Conservation (phyloP, 2,113 vertebrate species). For the Boleophthalmus pectinirostris region DNA sequence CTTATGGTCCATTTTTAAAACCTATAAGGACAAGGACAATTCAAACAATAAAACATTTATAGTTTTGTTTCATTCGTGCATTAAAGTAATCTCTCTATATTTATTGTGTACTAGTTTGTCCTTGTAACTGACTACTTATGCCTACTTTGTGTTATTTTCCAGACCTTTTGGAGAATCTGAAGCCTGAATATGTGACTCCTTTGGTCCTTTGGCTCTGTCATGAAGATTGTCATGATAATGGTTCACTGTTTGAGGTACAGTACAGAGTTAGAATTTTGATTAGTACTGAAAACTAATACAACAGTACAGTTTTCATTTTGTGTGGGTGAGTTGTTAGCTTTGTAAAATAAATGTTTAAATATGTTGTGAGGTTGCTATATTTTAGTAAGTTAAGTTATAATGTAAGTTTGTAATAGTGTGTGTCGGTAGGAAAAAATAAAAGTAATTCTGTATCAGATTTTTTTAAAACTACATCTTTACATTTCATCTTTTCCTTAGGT, state of each 20-base stretch:
- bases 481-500: conserved; percentile 75
- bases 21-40: too few species aligned
- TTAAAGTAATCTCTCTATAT: not conserved
- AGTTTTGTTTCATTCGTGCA: not conserved
- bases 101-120: not conserved
- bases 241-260: conserved; percentile 91
- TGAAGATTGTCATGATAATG: conserved; percentile 90
- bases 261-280: not conserved
- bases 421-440: too few species aligned
- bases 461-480: not conserved
- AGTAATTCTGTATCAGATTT: not conserved
- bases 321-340: too few species aligned
- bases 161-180: conserved; percentile 88
- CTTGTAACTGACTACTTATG: not conserved
- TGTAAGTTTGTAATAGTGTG: too few species aligned
- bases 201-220: conserved; percentile 96
- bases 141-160: conserved; percentile 27
- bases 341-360: too few species aligned
- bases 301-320: too few species aligned
- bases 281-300: too few species aligned
- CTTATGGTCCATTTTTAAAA: too few species aligned
- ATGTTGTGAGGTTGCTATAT: too few species aligned
- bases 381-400: too few species aligned
- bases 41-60: too few species aligned
- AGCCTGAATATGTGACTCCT: conserved; percentile 91